Evolutionary conservation across 2,113 vertebrate genomes (phyloP).

Genomic region (Alethe castanea): DNA sequence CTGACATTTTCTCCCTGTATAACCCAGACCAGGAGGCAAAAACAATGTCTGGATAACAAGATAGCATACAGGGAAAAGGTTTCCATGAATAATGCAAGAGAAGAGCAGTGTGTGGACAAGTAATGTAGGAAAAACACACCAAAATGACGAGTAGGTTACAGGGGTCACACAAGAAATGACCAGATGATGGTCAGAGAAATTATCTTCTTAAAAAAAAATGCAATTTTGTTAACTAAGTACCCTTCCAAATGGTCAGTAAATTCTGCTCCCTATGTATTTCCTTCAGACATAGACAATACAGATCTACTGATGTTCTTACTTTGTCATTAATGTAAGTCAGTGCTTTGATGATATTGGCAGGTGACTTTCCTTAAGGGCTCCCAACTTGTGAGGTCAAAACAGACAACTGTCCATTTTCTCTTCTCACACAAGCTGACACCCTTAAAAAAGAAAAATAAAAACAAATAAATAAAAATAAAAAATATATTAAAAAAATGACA

Average conservation of each 20-base stretch:
- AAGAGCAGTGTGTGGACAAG: neutral
- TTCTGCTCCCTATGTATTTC: neutral
- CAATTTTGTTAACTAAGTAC: neutral
- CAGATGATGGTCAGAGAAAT: neutral
- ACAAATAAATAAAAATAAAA: too few relatives aligned
- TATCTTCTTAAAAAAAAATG: neutral
- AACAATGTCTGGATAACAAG: conserved; percentile 52
- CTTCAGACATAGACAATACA: neutral
- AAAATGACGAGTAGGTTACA: neutral
- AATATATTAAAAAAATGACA: neutral
- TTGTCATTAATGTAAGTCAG: neutral
- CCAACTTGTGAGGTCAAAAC: neutral
- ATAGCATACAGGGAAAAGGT: conserved; percentile 27
- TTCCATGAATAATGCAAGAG: conserved; percentile 63
- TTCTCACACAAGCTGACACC: neutral
- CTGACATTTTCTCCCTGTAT: conserved; percentile 30
- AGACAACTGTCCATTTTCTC: neutral
- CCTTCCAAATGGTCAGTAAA: neutral
- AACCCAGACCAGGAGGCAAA: conserved; percentile 31
- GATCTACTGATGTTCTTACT: neutral
- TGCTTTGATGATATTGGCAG: neutral
- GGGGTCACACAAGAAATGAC: neutral
- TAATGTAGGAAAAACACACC: conserved; percentile 21
- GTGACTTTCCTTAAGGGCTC: neutral
- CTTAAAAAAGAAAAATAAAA: neutral